Evolutionary conservation across 2,888 invertebrate genomes (phyloP).

Genomic region (Rapana venosa): DNA sequence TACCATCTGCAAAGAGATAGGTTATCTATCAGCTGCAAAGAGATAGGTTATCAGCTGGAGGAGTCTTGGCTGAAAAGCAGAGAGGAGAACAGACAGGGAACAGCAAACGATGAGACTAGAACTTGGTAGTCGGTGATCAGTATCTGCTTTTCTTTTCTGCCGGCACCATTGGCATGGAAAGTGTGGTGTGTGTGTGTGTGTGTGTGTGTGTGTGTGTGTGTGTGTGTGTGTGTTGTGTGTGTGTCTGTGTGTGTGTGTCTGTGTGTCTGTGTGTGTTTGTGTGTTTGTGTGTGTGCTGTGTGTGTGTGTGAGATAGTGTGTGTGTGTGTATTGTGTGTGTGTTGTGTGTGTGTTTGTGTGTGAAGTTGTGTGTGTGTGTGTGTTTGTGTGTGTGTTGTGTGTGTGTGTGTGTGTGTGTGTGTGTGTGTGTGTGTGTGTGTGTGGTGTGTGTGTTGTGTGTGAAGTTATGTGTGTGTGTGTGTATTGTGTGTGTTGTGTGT

Average conservation of each 20-base stretch:
- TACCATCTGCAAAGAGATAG: no score
- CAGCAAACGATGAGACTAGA: no score
- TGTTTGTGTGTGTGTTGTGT: no score
- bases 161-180: not conserved
- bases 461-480: constrained; percentile 24
- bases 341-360: not conserved
- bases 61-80: no score
- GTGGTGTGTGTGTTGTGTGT: not conserved
- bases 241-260: constrained; percentile 1
- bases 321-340: not conserved
- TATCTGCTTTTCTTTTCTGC: no score
- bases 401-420: not conserved
- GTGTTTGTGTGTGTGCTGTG: not conserved
- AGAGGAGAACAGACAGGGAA: no score
- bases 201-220: not conserved
- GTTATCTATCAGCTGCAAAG: no score
- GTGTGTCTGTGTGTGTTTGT: not conserved
- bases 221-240: constrained; percentile 21
- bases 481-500: constrained; percentile 9
- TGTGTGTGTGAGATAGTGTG: not conserved
- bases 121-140: no score
- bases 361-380: no score
- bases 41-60: no score
- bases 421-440: not conserved
- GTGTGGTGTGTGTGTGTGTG: not conserved